phyloP scores from a whole-genome alignment of 2,888 invertebrate species.

The Mellilla xanthometata region DNA sequence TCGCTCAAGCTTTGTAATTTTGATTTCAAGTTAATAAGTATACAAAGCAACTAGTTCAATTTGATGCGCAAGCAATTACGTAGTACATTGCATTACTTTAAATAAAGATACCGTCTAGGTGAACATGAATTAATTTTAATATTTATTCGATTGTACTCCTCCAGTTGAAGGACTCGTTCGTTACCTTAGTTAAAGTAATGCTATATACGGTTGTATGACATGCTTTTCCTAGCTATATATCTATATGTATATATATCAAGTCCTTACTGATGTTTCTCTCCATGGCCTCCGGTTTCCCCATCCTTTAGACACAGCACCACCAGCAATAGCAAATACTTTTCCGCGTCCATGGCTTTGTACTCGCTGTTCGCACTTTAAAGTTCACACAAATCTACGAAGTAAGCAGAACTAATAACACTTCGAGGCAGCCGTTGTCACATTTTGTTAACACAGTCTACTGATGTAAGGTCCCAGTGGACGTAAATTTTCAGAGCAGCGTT shows the following conservation, averaged over 20 bases:
- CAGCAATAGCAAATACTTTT: slow-evolving; percentile 57
- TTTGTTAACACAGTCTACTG: slow-evolving; percentile 57
- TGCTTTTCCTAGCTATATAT: too few species aligned
- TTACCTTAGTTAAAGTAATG: too few species aligned
- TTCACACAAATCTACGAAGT: slow-evolving; percentile 41
- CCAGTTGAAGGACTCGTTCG: too few species aligned
- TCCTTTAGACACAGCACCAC: slow-evolving; percentile 54
- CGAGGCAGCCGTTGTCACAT: slow-evolving; percentile 57
- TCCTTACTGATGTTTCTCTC: slow-evolving; percentile 71
- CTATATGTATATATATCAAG: not conserved
- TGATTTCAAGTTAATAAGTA: too few species aligned
- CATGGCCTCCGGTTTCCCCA: slow-evolving; percentile 68
- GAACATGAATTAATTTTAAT: too few species aligned
- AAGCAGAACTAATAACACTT: slow-evolving; percentile 45
- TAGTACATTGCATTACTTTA: too few species aligned
- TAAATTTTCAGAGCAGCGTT: slow-evolving; percentile 51
- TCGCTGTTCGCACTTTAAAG: slow-evolving; percentile 34
- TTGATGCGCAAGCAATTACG: too few species aligned
- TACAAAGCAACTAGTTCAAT: too few species aligned
- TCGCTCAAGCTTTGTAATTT: too few species aligned
- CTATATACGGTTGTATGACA: too few species aligned
- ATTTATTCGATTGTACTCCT: too few species aligned
- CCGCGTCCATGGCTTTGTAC: slow-evolving; percentile 58
- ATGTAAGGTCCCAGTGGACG: slow-evolving; percentile 49
- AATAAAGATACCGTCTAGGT: too few species aligned